Conservation (phyloP, 1,140 invertebrate species). For the Lerema accius region DNA sequence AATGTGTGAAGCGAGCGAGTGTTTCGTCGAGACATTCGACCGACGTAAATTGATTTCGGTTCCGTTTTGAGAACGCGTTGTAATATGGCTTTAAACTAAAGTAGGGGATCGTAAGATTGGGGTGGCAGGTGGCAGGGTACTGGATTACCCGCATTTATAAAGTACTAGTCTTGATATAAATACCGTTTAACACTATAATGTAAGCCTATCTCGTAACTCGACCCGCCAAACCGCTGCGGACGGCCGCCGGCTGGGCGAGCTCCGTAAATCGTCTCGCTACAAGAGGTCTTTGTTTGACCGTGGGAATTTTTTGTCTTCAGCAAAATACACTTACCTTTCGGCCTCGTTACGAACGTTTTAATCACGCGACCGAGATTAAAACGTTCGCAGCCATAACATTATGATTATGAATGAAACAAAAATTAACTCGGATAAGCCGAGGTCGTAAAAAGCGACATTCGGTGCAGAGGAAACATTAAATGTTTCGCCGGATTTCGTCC, state of each 20-base stretch:
- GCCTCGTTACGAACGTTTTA: not conserved
- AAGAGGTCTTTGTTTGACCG: conserved; percentile 8
- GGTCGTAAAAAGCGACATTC: not conserved
- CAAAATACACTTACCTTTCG: conserved; percentile 9
- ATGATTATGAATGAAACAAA: no score
- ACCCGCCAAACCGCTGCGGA: conserved; percentile 4
- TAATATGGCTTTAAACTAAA: conserved; percentile 66
- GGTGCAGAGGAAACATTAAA: conserved; percentile 6
- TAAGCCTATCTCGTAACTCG: conserved; percentile 12
- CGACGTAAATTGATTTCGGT: conserved; percentile 67
- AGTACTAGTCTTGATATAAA: not conserved
- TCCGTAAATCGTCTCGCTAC: conserved; percentile 12
- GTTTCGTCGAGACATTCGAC: conserved; percentile 49
- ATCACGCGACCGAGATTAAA: not conserved
- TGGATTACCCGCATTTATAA: not conserved
- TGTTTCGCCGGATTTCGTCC: conserved; percentile 10
- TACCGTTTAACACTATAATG: not conserved
- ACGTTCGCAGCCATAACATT: no score
- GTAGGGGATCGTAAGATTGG: conserved; percentile 46
- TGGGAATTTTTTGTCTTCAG: conserved; percentile 7
- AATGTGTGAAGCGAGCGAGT: conserved; percentile 50
- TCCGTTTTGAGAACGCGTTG: conserved; percentile 69
- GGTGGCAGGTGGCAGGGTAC: conserved; percentile 11
- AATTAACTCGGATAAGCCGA: no score
- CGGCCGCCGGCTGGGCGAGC: not conserved